Base-by-base conservation (phyloP, 2,888 invertebrate species). In the Erebia epiphron region DNA sequence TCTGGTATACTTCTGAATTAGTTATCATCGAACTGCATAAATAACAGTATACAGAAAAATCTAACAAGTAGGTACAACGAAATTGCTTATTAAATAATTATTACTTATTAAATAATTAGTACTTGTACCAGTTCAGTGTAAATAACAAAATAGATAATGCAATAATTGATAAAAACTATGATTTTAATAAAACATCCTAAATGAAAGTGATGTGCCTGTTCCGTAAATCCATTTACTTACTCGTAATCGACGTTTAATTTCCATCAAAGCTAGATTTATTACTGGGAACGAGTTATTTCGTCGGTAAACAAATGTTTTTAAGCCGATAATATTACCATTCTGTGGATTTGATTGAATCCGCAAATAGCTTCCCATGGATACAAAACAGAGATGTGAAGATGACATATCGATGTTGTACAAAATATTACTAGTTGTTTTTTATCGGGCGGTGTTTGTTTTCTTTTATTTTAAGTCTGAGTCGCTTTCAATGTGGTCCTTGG, bases 301-400 rank as follows among this genome's bases (percentile, higher is more conserved):
- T 67, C 66, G 74, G 71, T 76, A 76, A 81, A 84, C 83, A 82
- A 85, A 84, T 82, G 81, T 83, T 86, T 84, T 82, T 77, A 86
- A 82, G 75, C 83, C 80, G 83, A 87, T 88, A 86, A 86, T 84
- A 90, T 87, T 86, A 88, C 84, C 82, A 86, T 88, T 88, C 83
- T 84, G 86, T 84, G 83, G 86, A 88, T 89, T 91, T 91, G 91
- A 92, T 92, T 90, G 88, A 90, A 90, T 87, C 88, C 88, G 87
- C 91, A 90, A 91, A 91, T 90, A 90, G 86, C 86, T 90, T 91
- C 89, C 86, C 89, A 89, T 90, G 85, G 86, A 83, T 83, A 83
- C 79, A 73, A 73, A 67, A 73, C 79, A 88, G 83, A 80, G 84
- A 78, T 79, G 85, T 75, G 75, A 71, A n/a, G 41, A 52, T 8